phyloP scores from a whole-genome alignment of 2,797 vertebrate species.

The Picus viridis region DNA sequence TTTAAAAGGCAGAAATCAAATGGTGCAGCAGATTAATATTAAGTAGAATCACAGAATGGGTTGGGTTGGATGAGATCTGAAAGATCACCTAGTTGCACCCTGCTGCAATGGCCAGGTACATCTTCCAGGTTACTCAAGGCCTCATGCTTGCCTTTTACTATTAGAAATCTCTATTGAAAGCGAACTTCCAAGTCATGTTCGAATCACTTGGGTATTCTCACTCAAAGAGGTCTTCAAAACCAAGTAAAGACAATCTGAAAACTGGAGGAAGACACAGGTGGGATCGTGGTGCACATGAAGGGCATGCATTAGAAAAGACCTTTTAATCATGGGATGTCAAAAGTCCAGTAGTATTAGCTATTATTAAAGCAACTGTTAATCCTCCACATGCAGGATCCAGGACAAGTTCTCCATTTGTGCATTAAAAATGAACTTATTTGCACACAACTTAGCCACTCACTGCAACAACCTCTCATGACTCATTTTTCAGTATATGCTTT shows the following conservation, averaged over 20 bases:
- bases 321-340: background rate
- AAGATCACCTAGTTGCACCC: too few species aligned
- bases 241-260: background rate
- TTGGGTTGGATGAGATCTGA: too few species aligned
- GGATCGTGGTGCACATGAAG: background rate
- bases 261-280: background rate
- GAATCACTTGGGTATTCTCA: background rate
- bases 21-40: background rate
- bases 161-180: background rate
- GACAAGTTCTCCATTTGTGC: background rate
- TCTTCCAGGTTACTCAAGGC: too few species aligned
- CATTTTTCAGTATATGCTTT: background rate
- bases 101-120: too few species aligned
- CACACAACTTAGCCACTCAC: background rate
- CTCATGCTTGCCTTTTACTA: background rate
- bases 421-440: background rate
- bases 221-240: background rate
- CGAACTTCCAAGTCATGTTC: background rate
- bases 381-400: background rate
- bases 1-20: background rate
- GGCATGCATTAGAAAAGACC: background rate
- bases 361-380: background rate
- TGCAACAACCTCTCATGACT: background rate
- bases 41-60: background rate
- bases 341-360: background rate